phyloP scores from a whole-genome alignment of 2,888 invertebrate species.

The Marasmarcha lunaedactyla region DNA sequence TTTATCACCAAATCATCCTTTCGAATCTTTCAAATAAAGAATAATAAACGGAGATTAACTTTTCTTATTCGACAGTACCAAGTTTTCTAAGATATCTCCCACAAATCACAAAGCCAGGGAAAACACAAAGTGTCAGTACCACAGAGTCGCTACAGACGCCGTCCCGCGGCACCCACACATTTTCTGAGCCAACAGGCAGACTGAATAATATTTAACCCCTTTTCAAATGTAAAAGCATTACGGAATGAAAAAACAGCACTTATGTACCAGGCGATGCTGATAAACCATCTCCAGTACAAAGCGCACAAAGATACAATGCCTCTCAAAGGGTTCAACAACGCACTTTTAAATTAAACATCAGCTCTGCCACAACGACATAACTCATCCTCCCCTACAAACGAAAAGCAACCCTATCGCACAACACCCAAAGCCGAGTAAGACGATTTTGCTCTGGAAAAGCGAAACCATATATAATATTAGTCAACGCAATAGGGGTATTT shows the following conservation, averaged over 20 bases:
- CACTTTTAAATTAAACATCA: conserved; percentile 67
- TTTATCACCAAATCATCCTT: too few relatives aligned
- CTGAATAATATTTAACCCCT: conserved; percentile 71
- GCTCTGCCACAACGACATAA: conserved; percentile 35
- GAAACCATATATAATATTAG: conserved; percentile 43
- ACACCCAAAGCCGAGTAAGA: conserved; percentile 2
- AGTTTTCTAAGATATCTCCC: too few relatives aligned
- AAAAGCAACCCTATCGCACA: conserved; percentile 27
- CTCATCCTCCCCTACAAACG: conserved; percentile 21
- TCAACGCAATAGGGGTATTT: conserved; percentile 49
- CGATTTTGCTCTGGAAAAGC: conserved; percentile 25
- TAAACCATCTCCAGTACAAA: conserved; percentile 70
- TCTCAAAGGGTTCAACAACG: conserved; percentile 72
- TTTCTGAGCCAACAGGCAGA: conserved; percentile 57
- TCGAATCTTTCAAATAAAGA: too few relatives aligned
- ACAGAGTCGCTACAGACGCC: conserved; percentile 15
- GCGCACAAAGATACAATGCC: conserved; percentile 71
- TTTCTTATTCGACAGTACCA: too few relatives aligned
- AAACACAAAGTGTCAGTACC: too few relatives aligned
- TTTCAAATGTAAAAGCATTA: conserved; percentile 70
- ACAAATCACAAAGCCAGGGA: too few relatives aligned
- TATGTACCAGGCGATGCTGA: conserved; percentile 68
- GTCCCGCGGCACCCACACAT: conserved; percentile 60
- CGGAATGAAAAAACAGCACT: conserved; percentile 71
- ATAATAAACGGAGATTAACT: too few relatives aligned